phyloP scores from a whole-genome alignment of 2,113 vertebrate species.

The Calcarius ornatus region DNA sequence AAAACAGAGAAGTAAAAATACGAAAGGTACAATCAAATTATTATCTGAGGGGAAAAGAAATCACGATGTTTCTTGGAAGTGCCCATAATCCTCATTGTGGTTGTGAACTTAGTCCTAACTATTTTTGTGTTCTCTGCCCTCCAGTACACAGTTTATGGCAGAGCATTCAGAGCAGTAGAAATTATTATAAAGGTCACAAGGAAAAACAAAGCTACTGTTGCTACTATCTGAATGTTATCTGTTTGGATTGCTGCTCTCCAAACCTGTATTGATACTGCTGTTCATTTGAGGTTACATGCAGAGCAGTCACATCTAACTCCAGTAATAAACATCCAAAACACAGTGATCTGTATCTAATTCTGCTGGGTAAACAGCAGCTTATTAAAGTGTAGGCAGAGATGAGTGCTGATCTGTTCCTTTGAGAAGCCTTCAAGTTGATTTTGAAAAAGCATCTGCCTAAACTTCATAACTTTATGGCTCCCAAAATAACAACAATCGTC shows the following conservation, averaged over 20 bases:
- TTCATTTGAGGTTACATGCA: neutral
- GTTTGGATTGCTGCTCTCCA: neutral
- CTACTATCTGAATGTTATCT: neutral
- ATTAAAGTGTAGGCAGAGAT: neutral
- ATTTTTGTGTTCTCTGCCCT: neutral
- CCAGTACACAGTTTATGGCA: neutral
- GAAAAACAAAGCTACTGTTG: neutral
- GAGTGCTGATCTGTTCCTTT: neutral
- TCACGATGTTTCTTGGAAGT: neutral
- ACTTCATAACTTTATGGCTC: neutral
- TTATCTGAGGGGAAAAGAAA: neutral
- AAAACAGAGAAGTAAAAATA: neutral
- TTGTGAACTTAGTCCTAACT: neutral
- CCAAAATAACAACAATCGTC: neutral
- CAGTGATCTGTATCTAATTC: neutral
- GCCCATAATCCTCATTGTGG: neutral
- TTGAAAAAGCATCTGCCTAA: neutral
- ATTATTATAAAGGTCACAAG: neutral
- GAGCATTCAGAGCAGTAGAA: neutral
- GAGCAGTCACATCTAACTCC: neutral
- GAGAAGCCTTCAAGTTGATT: neutral
- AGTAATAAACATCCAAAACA: neutral
- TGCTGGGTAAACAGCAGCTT: neutral
- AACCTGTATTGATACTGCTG: neutral
- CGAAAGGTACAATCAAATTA: neutral